Conservation (phyloP, 2,888 invertebrate species). For the Cremastinae sp. region DNA sequence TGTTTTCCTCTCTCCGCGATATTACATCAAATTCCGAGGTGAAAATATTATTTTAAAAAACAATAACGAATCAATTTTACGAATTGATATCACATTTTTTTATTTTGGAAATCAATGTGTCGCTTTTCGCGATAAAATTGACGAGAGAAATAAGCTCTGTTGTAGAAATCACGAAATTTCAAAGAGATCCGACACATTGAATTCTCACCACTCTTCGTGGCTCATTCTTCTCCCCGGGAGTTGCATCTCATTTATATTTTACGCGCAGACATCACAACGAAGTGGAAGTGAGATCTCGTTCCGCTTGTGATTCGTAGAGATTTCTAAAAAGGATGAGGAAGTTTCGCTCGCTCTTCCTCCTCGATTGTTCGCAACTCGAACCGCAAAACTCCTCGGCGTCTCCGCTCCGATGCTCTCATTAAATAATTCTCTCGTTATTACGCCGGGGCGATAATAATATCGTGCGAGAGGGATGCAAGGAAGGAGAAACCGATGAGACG, state of each 20-base stretch:
- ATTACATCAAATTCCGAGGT: too few relatives aligned
- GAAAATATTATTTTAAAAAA: neutral
- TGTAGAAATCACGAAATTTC: conserved; percentile 74
- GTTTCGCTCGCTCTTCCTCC: conserved; percentile 3
- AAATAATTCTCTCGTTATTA: conserved; percentile 48
- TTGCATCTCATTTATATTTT: conserved; percentile 54
- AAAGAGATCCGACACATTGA: conserved; percentile 51
- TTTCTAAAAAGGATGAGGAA: conserved; percentile 8
- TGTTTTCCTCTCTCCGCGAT: too few relatives aligned
- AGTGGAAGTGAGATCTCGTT: conserved; percentile 7
- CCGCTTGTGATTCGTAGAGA: neutral
- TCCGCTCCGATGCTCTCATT: conserved; percentile 20
- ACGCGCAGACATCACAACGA: conserved; percentile 15
- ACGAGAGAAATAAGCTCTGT: conserved; percentile 72
- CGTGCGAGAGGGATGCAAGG: conserved; percentile 11
- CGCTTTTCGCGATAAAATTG: conserved; percentile 3
- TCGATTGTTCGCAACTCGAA: conserved; percentile 22
- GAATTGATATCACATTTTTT: neutral
- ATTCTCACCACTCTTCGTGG: conserved; percentile 29
- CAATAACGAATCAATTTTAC: neutral
- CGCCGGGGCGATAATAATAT: conserved; percentile 30
- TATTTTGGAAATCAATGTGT: neutral
- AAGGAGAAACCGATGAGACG: neutral
- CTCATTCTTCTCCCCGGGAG: conserved; percentile 38
- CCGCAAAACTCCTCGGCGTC: neutral